Evolutionary conservation across 2,113 vertebrate species (phyloP).

Genomic region (Callorhinus ursinus): DNA sequence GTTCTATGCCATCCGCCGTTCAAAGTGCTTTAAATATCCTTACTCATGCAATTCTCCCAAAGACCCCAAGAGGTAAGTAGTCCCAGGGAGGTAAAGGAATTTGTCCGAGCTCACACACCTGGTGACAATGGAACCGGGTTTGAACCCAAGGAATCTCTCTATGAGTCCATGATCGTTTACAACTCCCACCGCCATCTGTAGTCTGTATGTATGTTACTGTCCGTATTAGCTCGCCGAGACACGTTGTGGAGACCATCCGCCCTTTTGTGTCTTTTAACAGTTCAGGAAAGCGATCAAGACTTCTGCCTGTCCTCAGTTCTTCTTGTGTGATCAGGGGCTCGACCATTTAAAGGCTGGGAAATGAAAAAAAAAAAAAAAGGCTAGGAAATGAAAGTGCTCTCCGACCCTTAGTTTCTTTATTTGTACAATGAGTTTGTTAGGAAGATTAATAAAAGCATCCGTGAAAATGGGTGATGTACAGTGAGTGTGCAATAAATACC

Average conservation of each 20-base stretch:
- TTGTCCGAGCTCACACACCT: background rate
- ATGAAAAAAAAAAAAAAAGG: background rate
- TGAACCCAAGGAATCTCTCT: background rate
- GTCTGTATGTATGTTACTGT: background rate
- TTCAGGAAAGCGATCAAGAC: background rate
- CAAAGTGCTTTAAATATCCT: background rate
- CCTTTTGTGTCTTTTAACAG: background rate
- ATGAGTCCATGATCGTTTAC: background rate
- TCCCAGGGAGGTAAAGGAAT: background rate
- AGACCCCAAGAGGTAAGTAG: background rate
- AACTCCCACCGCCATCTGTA: background rate
- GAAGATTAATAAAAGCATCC: background rate
- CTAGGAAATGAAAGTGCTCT: background rate
- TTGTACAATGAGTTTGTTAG: background rate
- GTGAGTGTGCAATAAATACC: background rate
- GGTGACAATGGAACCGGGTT: background rate
- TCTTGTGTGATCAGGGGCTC: background rate
- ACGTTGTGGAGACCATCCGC: background rate
- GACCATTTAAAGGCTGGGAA: background rate
- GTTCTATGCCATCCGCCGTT: background rate
- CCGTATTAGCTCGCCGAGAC: background rate
- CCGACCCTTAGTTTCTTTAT: background rate
- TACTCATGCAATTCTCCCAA: background rate
- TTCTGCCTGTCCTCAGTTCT: background rate
- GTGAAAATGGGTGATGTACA: background rate